phyloP scores from a whole-genome alignment of 1,140 invertebrate genomes.

The Anastatus disparis region DNA sequence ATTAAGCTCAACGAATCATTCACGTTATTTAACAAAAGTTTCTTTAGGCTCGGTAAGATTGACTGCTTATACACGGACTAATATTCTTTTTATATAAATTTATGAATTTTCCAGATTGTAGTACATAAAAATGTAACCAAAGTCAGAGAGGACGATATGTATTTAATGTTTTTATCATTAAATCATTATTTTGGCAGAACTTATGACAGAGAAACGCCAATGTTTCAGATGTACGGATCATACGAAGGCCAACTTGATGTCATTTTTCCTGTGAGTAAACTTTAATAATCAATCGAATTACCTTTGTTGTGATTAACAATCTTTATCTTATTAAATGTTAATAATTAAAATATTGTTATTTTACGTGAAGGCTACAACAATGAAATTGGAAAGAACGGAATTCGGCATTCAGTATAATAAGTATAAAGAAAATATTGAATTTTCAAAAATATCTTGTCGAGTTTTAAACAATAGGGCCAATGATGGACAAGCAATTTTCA shows the following conservation, averaged over 20 bases:
- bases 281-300: too few relatives aligned
- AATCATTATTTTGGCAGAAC: neutral
- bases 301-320: too few relatives aligned
- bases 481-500: too few relatives aligned
- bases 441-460: neutral
- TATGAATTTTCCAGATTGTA: constrained; percentile 3
- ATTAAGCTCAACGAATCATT: neutral
- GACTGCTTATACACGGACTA: too few relatives aligned
- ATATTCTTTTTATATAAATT: too few relatives aligned
- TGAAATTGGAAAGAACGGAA: neutral
- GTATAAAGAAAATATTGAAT: neutral
- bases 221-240: neutral
- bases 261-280: neutral
- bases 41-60: constrained; percentile 11
- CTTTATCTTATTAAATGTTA: too few relatives aligned
- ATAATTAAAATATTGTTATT: neutral
- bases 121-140: neutral
- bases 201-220: neutral
- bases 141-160: constrained; percentile 1
- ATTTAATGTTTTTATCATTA: neutral
- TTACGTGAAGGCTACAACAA: neutral
- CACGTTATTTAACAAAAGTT: constrained; percentile 1
- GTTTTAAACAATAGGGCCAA: neutral
- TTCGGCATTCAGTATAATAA: neutral
- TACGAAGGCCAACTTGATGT: neutral